These are phyloP conservation scores for Seira sanloemensis DNA, from an alignment of 2,888 invertebrate species.

Conservation along the genomic window DNA sequence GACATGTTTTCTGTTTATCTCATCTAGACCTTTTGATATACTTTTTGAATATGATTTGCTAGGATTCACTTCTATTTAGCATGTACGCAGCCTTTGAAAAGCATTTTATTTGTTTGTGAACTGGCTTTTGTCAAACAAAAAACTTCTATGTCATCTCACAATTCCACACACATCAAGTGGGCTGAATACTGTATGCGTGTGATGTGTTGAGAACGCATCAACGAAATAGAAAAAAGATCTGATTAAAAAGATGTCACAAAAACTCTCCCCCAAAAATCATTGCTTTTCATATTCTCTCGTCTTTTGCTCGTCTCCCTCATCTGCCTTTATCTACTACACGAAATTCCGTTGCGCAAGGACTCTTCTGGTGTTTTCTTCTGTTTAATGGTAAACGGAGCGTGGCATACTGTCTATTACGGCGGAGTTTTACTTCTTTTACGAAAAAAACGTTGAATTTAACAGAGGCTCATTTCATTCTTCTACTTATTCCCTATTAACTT, in stretches of 20 bases:
- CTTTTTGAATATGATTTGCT: conserved; percentile 61
- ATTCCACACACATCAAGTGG: not conserved
- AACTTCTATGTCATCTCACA: conserved; percentile 2
- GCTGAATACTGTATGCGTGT: not conserved
- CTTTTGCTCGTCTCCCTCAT: conserved; percentile 25
- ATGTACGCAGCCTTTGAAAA: conserved; percentile 46
- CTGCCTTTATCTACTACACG: conserved; percentile 31
- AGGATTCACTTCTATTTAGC: conserved; percentile 49
- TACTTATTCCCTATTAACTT: conserved; percentile 25
- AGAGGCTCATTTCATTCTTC: not conserved
- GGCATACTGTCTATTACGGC: not conserved
- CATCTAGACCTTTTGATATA: conserved; percentile 53
- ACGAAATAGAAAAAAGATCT: conserved; percentile 33
- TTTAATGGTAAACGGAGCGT: conserved; percentile 52
- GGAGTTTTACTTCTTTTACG: conserved; percentile 9
- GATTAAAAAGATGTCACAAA: conserved; percentile 63
- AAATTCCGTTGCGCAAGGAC: conserved; percentile 62
- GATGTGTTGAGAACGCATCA: conserved; percentile 1
- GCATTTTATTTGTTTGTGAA: conserved; percentile 39
- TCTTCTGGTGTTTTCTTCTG: conserved; percentile 23
- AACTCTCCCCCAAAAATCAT: conserved; percentile 47
- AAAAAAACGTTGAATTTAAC: not conserved
- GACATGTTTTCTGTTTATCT: conserved; percentile 48
- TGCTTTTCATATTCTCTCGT: conserved; percentile 24
- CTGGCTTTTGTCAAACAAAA: conserved; percentile 53